Base-by-base conservation (phyloP, 2,113 vertebrate genomes). In the Neoarius graeffei region DNA sequence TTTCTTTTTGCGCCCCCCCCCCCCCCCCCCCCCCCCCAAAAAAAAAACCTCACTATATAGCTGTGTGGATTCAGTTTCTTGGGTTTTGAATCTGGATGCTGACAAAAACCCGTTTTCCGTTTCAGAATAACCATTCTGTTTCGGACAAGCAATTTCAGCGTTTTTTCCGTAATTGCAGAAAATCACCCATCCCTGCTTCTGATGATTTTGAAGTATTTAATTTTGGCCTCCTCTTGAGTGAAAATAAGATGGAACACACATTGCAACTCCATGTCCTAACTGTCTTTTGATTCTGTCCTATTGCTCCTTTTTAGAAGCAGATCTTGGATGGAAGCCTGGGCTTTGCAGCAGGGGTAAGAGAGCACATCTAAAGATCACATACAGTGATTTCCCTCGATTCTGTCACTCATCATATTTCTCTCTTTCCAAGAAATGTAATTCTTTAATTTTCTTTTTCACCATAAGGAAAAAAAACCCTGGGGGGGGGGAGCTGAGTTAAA, bases 241-340 rank as follows among this genome's bases (percentile, higher is more conserved):
- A 73, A 69, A 69, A 30, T 48, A 73, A 48, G 19, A 73, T 69
- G 71, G 17, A 25, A 83, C 20, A 60, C 62, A 60, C 42, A 71
- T 85, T 84, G 23, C 8, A 52, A 19, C 3, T 54, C 4, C 81
- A 7, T 20, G 25, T 84, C 7, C 69, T 50, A 84, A 54, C 27
- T 83, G 19, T 87, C 13, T 60, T 60, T 27, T 85, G 11, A 27
- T 80, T 64, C 15, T 89, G 25, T 64, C 30, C 19, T 81, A 6
- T 89, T 91, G 14, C 35, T 90, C 50, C 88, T 92, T 95, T 42
- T 62, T 93, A 99, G 98, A 98, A 97, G 91, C 94, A 94, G 87
- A 95, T 99, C 89, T 93, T 99, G 60, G 98, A 99, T 93, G 98
- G 98, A 86, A 99, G 98, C 92, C 94, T 99, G 76, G 98, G 98